These are phyloP conservation scores for Thecophora atra DNA, from an alignment of 2,888 invertebrate species.

Conservation along the genomic window DNA sequence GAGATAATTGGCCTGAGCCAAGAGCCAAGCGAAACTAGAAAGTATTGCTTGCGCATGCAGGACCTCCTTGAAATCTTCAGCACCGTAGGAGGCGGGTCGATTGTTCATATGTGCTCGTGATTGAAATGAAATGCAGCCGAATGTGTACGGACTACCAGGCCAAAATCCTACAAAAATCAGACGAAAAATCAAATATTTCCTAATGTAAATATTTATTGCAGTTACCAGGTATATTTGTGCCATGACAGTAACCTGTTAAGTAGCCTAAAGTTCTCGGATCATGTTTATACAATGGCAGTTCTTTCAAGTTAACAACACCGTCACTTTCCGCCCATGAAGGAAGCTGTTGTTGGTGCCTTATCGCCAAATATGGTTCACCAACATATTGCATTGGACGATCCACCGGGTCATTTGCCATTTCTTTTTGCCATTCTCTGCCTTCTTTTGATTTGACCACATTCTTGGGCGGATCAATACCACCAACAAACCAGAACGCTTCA, in stretches of 20 bases:
- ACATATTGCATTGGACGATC: conserved; percentile 77
- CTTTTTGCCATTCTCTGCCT: conserved; percentile 64
- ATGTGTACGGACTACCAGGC: conserved; percentile 82
- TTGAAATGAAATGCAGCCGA: conserved; percentile 81
- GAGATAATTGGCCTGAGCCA: conserved; percentile 81
- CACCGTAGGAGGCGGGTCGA: conserved; percentile 67
- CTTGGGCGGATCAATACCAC: conserved; percentile 74
- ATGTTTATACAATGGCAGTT: conserved; percentile 70
- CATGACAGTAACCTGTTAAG: conserved; percentile 69
- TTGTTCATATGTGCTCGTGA: conserved; percentile 71
- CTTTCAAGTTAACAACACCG: conserved; percentile 69
- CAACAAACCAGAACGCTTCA: conserved; percentile 87
- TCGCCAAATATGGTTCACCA: conserved; percentile 73
- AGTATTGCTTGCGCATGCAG: conserved; percentile 80
- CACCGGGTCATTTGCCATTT: conserved; percentile 68
- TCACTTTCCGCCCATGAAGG: conserved; percentile 70
- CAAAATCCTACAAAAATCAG: conserved; percentile 73
- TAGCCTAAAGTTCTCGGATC: conserved; percentile 74
- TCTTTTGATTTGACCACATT: conserved; percentile 65
- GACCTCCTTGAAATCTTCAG: conserved; percentile 72
- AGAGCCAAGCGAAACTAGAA: conserved; percentile 82
- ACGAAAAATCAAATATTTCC: not conserved
- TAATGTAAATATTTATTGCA: not conserved
- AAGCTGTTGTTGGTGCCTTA: conserved; percentile 77
- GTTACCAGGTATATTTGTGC: conserved; percentile 79